These are phyloP conservation scores for Dipodomys spectabilis DNA, from an alignment of 2,113 vertebrate genomes.

Conservation along the genomic window DNA sequence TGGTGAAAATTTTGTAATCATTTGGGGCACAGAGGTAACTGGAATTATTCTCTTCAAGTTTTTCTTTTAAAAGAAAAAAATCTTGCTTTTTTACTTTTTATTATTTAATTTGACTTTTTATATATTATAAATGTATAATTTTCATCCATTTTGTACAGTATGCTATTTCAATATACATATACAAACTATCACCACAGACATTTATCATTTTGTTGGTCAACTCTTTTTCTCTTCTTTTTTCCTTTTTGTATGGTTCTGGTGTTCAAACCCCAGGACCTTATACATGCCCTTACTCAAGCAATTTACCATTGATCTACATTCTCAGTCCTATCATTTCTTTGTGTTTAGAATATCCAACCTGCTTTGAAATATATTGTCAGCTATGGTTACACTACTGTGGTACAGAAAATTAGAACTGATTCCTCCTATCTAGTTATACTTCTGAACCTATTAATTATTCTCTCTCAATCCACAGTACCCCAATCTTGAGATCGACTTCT, in stretches of 20 bases:
- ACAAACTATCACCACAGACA: neutral
- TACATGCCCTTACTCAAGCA: neutral
- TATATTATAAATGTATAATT: too few relatives aligned
- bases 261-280: neutral
- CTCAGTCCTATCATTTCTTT: neutral
- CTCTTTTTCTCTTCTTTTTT: neutral
- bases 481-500: neutral
- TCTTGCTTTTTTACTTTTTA: neutral
- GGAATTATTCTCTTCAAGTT: neutral
- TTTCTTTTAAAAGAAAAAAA: constrained; percentile 22
- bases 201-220: neutral
- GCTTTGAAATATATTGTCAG: neutral
- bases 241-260: neutral
- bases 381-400: neutral
- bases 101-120: too few relatives aligned
- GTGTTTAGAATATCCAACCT: neutral
- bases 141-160: neutral
- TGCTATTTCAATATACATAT: neutral
- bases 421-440: neutral
- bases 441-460: too few relatives aligned
- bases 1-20: constrained; percentile 53
- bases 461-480: neutral
- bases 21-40: neutral
- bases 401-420: neutral
- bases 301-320: neutral